These are phyloP conservation scores for Lepidothrix coronata DNA, from an alignment of 2,113 vertebrate species.

Conservation along the genomic window DNA sequence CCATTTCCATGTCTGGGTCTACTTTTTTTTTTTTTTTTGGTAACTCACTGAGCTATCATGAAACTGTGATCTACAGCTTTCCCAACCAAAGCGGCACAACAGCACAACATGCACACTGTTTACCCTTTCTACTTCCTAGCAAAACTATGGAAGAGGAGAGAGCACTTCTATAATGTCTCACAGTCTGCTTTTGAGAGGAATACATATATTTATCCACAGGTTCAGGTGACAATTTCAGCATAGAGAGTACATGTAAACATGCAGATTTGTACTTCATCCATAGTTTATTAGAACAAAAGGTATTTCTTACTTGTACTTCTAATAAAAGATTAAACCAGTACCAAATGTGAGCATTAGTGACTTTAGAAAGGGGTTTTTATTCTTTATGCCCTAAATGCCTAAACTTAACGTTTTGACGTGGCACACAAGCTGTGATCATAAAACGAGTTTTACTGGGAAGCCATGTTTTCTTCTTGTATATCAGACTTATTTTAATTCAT, in stretches of 20 bases:
- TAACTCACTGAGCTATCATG: neutral
- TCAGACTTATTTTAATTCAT: constrained; percentile 75
- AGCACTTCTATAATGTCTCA: neutral
- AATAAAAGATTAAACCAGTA: neutral
- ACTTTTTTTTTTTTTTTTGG: neutral
- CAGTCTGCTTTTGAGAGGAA: neutral
- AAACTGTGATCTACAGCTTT: neutral
- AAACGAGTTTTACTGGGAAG: constrained; percentile 71
- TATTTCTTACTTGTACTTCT: neutral
- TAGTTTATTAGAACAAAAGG: neutral
- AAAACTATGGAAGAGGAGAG: neutral
- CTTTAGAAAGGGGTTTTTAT: constrained; percentile 31
- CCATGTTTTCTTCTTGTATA: constrained; percentile 73
- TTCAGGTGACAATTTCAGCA: neutral
- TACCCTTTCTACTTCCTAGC: neutral
- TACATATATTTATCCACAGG: neutral
- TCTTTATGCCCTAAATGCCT: constrained; percentile 49
- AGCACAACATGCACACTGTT: rapidly evolving
- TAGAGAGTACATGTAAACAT: neutral
- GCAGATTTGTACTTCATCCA: neutral
- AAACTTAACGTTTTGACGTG: constrained; percentile 66
- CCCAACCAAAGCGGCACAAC: neutral
- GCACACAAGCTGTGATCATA: constrained; percentile 72
- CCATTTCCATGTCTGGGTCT: neutral
- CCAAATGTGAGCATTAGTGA: constrained; percentile 11